These are phyloP conservation scores for Anguilla pacifica DNA, from an alignment of 2,797 vertebrate genomes.

Conservation along the genomic window DNA sequence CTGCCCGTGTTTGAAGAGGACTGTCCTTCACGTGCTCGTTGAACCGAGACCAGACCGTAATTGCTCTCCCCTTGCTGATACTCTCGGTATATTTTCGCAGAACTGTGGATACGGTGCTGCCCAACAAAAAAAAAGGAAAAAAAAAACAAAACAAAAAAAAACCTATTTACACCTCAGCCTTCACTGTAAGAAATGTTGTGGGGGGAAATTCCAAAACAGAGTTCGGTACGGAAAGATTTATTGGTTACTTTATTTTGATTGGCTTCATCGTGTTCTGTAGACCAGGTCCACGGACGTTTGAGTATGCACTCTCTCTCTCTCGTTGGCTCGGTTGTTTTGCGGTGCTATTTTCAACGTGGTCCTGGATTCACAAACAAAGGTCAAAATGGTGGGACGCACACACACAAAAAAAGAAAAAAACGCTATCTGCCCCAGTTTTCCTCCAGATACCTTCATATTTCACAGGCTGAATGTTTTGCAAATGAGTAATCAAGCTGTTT, in stretches of 20 bases:
- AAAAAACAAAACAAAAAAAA: background rate
- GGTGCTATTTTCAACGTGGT: constrained; percentile 46
- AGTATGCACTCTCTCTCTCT: background rate
- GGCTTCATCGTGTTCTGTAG: background rate
- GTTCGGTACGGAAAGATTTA: background rate
- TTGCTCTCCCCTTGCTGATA: background rate
- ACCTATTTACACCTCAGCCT: background rate
- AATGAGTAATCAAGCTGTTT: constrained; percentile 29
- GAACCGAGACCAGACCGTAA: background rate
- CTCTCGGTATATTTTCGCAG: background rate
- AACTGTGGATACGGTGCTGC: background rate
- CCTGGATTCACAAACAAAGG: constrained; percentile 51
- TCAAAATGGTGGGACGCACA: constrained; percentile 25
- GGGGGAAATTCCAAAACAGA: background rate
- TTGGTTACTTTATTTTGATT: background rate
- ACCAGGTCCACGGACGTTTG: background rate
- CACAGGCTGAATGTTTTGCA: background rate
- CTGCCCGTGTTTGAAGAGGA: background rate
- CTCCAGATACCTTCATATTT: constrained; percentile 26
- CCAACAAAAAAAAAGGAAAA: background rate
- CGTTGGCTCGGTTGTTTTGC: constrained; percentile 32
- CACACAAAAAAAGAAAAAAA: constrained; percentile 9
- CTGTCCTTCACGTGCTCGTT: background rate
- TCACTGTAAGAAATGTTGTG: background rate
- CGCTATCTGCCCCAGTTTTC: constrained; percentile 4